Percentiles rank a stretch among this genome's conserved stretches.
Evolutionary conservation across 1,140 invertebrate genomes (phyloP).

Genomic region (Lepidurus apus): DNA sequence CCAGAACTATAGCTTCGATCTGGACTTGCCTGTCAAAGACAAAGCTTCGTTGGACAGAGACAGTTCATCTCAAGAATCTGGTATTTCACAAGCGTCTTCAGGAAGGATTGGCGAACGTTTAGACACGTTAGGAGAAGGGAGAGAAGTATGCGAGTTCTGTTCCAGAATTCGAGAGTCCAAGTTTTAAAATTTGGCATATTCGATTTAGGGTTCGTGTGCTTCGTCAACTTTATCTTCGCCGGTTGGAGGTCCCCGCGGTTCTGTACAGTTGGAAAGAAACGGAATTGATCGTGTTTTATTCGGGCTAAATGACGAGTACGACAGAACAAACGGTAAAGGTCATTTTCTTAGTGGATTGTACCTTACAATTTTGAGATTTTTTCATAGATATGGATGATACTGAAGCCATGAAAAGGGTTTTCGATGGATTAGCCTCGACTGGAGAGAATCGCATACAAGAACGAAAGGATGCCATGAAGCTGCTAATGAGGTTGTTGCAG

Average conservation of each 20-base stretch:
- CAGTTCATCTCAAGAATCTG: conserved; percentile 79
- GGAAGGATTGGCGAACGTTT: conserved; percentile 48
- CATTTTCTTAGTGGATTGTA: background rate
- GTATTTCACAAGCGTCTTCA: conserved; percentile 74
- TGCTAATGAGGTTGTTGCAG: conserved; percentile 29
- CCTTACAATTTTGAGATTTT: background rate
- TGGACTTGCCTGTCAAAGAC: conserved; percentile 14
- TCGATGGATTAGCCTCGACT: background rate
- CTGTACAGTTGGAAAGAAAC: conserved; percentile 27
- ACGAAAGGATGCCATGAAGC: conserved; percentile 28
- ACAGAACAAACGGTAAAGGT: background rate
- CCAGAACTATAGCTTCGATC: conserved; percentile 69
- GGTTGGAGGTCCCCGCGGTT: conserved; percentile 29
- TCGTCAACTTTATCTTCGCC: conserved; percentile 34
- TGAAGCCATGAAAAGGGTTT: background rate
- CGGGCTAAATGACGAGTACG: background rate
- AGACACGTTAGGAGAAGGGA: conserved; percentile 54
- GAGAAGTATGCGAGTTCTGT: conserved; percentile 47
- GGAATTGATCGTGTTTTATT: conserved; percentile 24
- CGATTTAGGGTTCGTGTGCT: conserved; percentile 24
- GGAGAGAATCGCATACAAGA: conserved; percentile 26
- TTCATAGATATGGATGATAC: background rate
- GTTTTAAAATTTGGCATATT: background rate
- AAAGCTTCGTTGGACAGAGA: conserved; percentile 48
- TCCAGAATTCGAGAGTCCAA: background rate